Conservation (phyloP, 2,888 invertebrate genomes). For the Quadriops clusia region DNA sequence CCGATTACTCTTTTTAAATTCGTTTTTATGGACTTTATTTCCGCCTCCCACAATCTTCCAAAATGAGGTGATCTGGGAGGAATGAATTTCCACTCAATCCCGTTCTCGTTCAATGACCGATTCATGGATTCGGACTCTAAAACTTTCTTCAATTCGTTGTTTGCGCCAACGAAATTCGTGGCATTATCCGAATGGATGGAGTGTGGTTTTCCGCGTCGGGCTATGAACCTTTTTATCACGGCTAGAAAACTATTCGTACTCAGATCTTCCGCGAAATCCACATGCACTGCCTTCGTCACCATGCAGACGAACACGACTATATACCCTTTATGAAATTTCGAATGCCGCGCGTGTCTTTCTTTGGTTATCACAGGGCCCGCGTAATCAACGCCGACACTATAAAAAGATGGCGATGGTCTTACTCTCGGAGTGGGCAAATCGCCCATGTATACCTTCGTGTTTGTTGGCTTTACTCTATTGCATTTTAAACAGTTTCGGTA, state of each 20-base stretch:
- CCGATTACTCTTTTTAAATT: conserved; percentile 5
- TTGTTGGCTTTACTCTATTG: conserved; percentile 6
- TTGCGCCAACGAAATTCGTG: conserved; percentile 25
- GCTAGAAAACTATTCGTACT: conserved; percentile 23
- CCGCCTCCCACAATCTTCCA: conserved; percentile 8
- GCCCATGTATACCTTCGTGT: conserved; percentile 4
- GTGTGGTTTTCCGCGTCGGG: conserved; percentile 19
- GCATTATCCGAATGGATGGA: conserved; percentile 25
- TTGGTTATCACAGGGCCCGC: conserved; percentile 13
- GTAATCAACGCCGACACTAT: conserved; percentile 10
- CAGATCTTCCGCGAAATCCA: conserved; percentile 24
- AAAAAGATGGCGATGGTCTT: conserved; percentile 4
- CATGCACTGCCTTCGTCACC: conserved; percentile 23
- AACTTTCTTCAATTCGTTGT: conserved; percentile 17
- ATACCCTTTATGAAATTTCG: conserved; percentile 14
- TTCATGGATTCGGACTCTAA: neutral
- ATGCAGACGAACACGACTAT: conserved; percentile 24
- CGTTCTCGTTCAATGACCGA: neutral
- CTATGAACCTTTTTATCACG: conserved; percentile 23
- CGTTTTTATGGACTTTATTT: conserved; percentile 6
- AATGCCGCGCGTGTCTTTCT: conserved; percentile 9
- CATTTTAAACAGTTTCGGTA: conserved; percentile 7
- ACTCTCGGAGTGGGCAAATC: conserved; percentile 8
- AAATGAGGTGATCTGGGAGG: conserved; percentile 9
- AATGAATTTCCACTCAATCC: conserved; percentile 1